These are phyloP conservation scores for Rhizomys pruinosus DNA, from an alignment of 2,113 vertebrate species.

Conservation along the genomic window DNA sequence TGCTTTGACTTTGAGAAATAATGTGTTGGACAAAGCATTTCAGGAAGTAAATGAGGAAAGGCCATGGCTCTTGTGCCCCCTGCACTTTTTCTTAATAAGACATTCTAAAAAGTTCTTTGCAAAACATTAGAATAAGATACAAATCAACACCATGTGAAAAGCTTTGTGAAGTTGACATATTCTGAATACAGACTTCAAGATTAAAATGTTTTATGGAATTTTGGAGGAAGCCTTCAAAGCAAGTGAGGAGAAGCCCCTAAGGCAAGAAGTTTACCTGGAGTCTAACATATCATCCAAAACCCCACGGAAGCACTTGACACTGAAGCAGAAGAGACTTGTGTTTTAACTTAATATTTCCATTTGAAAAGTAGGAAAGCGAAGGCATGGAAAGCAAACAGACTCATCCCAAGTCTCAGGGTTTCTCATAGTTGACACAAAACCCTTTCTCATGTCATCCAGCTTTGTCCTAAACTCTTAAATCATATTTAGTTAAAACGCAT, in stretches of 20 bases:
- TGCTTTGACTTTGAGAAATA: conserved; percentile 12
- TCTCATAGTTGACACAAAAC: too few relatives aligned
- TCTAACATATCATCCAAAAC: not conserved
- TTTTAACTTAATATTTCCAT: conserved; percentile 7
- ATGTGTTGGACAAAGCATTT: not conserved
- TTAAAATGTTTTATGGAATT: not conserved
- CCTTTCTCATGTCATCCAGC: not conserved
- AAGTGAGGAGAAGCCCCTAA: not conserved
- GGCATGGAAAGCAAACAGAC: not conserved
- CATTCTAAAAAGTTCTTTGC: not conserved
- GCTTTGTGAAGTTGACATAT: not conserved
- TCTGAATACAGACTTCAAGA: not conserved
- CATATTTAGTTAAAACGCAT: not conserved
- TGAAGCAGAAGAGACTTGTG: not conserved
- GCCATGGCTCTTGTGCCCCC: not conserved
- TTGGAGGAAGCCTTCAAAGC: not conserved
- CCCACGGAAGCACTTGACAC: not conserved
- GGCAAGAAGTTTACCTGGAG: not conserved
- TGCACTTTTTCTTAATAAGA: not conserved
- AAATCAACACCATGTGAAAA: not conserved
- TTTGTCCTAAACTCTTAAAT: not conserved
- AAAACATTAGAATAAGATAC: not conserved
- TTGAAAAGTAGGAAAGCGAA: conserved; percentile 41
- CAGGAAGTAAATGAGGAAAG: not conserved
- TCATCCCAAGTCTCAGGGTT: not conserved